Percentiles rank a stretch among this genome's conserved stretches.
These are phyloP conservation scores for Sporophila hypoxantha DNA, from an alignment of 2,113 vertebrate species.

Conservation along the genomic window DNA sequence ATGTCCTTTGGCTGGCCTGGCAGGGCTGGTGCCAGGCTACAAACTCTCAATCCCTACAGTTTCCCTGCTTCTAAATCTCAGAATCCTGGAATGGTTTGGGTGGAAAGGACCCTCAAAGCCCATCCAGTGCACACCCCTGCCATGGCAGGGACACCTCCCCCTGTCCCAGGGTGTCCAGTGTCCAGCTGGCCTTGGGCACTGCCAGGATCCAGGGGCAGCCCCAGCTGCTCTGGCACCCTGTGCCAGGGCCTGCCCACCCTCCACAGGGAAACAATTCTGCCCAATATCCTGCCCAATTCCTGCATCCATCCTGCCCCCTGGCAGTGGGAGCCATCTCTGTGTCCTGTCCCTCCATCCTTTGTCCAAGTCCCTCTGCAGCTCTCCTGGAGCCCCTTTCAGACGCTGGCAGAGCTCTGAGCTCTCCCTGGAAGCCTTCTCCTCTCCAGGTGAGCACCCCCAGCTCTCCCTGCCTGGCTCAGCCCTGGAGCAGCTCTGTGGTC, in stretches of 20 bases:
- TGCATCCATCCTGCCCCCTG: background rate
- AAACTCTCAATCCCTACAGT: background rate
- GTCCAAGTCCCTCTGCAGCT: background rate
- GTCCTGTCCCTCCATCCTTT: background rate
- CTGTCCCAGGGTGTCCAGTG: background rate
- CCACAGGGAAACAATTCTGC: background rate
- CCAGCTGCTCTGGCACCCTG: background rate
- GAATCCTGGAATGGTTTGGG: background rate
- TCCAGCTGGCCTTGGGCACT: background rate
- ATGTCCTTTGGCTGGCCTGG: background rate
- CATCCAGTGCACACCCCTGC: too few species aligned
- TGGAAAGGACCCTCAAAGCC: accelerated
- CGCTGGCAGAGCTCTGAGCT: background rate
- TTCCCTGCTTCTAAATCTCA: background rate
- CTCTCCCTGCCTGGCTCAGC: background rate
- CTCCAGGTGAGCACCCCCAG: background rate
- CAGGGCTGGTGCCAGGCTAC: background rate
- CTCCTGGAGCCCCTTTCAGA: background rate
- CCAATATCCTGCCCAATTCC: too few species aligned
- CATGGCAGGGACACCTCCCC: background rate
- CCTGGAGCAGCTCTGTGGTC: background rate
- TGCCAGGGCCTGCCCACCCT: background rate
- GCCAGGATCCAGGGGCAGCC: background rate
- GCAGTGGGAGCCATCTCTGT: background rate
- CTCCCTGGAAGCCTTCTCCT: background rate